Conservation (phyloP, 2,888 invertebrate genomes). For the Melanostoma scalare region DNA sequence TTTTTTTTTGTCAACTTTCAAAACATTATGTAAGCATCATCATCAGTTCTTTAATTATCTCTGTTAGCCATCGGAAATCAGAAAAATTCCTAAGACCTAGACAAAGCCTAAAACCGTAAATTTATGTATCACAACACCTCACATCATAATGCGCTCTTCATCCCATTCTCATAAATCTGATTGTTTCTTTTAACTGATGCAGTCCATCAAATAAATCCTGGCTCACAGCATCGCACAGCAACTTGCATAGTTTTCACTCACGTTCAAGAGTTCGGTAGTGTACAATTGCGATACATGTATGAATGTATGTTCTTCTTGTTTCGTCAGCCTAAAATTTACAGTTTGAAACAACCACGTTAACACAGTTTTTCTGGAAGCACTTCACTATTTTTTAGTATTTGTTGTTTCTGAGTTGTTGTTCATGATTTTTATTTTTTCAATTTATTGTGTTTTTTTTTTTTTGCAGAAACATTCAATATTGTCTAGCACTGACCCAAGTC, state of each 20-base stretch:
- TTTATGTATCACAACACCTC: not conserved
- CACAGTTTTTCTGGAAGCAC: slow-evolving; percentile 16
- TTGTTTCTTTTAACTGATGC: slow-evolving; percentile 50
- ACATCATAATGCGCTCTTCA: slow-evolving; percentile 40
- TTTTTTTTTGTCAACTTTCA: no score
- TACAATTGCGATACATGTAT: no score
- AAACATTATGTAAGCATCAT: no score
- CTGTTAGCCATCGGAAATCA: not conserved
- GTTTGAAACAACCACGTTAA: slow-evolving; percentile 59
- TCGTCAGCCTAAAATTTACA: slow-evolving; percentile 63
- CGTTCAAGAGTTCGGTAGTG: slow-evolving; percentile 7
- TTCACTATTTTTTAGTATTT: slow-evolving; percentile 1
- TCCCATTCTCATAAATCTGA: slow-evolving; percentile 59
- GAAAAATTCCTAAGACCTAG: not conserved
- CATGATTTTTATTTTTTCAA: slow-evolving; percentile 29
- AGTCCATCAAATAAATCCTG: slow-evolving; percentile 59
- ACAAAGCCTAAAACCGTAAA: slow-evolving; percentile 9
- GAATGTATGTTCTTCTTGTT: slow-evolving; percentile 32
- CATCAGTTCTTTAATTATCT: no score
- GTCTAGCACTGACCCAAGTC: slow-evolving; percentile 54
- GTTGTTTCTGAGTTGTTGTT: slow-evolving; percentile 2
- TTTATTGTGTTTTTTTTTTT: slow-evolving; percentile 41
- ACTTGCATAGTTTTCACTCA: slow-evolving; percentile 17
- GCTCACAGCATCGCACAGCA: not conserved
- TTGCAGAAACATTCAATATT: slow-evolving; percentile 73